phyloP scores from a whole-genome alignment of 2,888 invertebrate genomes.

The Sphaerophoria taeniata region DNA sequence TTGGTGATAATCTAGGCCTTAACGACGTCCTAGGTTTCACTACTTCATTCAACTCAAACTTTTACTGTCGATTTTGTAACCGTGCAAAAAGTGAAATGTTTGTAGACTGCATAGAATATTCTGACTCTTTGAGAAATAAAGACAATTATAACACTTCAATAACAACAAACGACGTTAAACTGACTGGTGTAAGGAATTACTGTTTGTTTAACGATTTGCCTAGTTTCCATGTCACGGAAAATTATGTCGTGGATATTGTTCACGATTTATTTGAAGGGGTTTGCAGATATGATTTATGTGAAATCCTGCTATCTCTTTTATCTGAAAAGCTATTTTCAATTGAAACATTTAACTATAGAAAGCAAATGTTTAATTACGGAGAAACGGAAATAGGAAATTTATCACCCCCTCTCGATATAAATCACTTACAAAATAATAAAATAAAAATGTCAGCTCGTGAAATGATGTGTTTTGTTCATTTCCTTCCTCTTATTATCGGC shows the following conservation, averaged over 20 bases:
- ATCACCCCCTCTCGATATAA: slow-evolving; percentile 50
- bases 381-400: slow-evolving; percentile 57
- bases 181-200: slow-evolving; percentile 46
- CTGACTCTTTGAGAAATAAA: slow-evolving; percentile 19
- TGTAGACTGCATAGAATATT: slow-evolving; percentile 3
- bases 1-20: slow-evolving; percentile 63
- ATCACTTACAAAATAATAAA: slow-evolving; percentile 40
- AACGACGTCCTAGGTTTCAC: slow-evolving; percentile 63
- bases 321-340: slow-evolving; percentile 54
- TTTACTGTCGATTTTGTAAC: slow-evolving; percentile 60
- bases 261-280: slow-evolving; percentile 70
- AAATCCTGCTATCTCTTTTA: slow-evolving; percentile 47
- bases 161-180: slow-evolving; percentile 41
- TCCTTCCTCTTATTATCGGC: slow-evolving; percentile 57
- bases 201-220: slow-evolving; percentile 54
- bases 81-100: slow-evolving; percentile 48
- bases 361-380: slow-evolving; percentile 65
- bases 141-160: slow-evolving; percentile 15
- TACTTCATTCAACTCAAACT: slow-evolving; percentile 59
- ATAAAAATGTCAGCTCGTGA: slow-evolving; percentile 55
- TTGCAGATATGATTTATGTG: slow-evolving; percentile 59
- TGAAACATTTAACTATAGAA: slow-evolving; percentile 56
- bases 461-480: slow-evolving; percentile 51
- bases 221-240: slow-evolving; percentile 58
- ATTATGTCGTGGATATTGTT: slow-evolving; percentile 61